These are phyloP conservation scores for Endotricha flammealis DNA, from an alignment of 2,888 invertebrate species.

Conservation along the genomic window DNA sequence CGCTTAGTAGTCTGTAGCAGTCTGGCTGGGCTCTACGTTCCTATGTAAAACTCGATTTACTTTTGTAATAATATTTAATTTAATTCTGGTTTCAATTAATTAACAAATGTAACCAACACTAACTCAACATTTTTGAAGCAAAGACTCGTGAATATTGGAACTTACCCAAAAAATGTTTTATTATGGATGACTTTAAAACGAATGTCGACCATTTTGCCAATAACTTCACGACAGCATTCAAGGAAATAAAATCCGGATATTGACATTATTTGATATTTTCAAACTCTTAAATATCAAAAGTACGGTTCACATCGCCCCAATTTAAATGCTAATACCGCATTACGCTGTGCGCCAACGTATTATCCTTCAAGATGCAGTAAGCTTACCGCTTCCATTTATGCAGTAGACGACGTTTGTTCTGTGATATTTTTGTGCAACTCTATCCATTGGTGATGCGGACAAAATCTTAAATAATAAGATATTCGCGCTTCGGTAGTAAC, in stretches of 20 bases:
- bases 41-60: too few species aligned
- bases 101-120: too few species aligned
- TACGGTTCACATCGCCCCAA: constrained; percentile 27
- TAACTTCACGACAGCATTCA: not conserved
- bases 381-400: constrained; percentile 42
- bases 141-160: too few species aligned
- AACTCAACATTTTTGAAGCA: too few species aligned
- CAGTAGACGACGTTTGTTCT: constrained; percentile 22
- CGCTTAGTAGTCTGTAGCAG: too few species aligned
- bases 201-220: too few species aligned
- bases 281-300: constrained; percentile 1
- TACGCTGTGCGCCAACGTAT: constrained; percentile 37
- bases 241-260: not conserved
- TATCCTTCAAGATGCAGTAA: constrained; percentile 43
- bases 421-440: constrained; percentile 3
- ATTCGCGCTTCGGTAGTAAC: constrained; percentile 2
- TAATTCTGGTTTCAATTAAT: too few species aligned
- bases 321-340: constrained; percentile 58
- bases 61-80: too few species aligned
- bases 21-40: too few species aligned
- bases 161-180: too few species aligned
- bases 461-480: constrained; percentile 2
- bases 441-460: not conserved
- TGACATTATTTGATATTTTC: not conserved
- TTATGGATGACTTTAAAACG: too few species aligned